These are phyloP conservation scores for Syrphus vitripennis DNA, from an alignment of 2,888 invertebrate genomes.

Conservation along the genomic window DNA sequence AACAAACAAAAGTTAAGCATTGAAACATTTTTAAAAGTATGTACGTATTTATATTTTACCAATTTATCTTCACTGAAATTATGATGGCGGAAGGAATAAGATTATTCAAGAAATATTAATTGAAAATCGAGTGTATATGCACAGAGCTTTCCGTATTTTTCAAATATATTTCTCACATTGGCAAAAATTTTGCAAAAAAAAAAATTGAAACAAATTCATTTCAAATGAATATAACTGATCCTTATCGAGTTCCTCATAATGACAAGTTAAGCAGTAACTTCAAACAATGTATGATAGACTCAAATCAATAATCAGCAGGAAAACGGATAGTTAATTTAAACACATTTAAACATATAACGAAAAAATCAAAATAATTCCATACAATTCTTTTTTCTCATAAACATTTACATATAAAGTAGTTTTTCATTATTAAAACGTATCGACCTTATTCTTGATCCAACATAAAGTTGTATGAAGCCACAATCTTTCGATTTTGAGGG, in stretches of 20 bases:
- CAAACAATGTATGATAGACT: too few species aligned
- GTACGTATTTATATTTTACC: too few species aligned
- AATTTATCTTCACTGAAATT: background rate
- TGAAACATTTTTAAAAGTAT: too few species aligned
- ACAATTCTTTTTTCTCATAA: slow-evolving; percentile 64
- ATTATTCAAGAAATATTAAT: background rate
- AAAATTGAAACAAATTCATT: too few species aligned
- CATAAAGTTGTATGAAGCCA: slow-evolving; percentile 62
- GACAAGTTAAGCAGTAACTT: too few species aligned
- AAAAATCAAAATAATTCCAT: slow-evolving; percentile 41
- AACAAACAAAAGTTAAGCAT: too few species aligned
- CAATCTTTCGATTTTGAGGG: slow-evolving; percentile 55
- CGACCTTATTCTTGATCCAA: slow-evolving; percentile 68
- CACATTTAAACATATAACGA: slow-evolving; percentile 5
- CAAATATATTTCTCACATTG: too few species aligned
- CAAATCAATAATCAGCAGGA: too few species aligned
- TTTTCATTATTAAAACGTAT: slow-evolving; percentile 55
- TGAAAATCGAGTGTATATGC: background rate
- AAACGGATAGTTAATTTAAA: background rate
- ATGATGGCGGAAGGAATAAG: background rate
- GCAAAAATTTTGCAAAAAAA: too few species aligned
- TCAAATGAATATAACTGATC: too few species aligned
- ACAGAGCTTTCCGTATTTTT: background rate
- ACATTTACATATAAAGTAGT: slow-evolving; percentile 55
- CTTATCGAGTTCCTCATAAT: too few species aligned